phyloP scores from a whole-genome alignment of 2,797 vertebrate species.

The Sphenodon punctatus region DNA sequence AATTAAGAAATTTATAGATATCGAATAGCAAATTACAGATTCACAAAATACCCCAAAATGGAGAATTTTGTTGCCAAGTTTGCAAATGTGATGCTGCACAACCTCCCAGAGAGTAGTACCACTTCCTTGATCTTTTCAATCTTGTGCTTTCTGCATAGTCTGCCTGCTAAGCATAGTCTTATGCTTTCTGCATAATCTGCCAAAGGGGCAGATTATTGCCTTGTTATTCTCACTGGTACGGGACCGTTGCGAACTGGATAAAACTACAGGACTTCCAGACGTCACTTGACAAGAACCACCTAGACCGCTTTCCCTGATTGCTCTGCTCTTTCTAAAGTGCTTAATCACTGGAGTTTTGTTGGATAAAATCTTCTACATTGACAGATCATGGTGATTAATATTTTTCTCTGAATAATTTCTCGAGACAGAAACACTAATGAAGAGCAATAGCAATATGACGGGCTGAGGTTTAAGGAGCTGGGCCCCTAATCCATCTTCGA shows the following conservation, averaged over 20 bases:
- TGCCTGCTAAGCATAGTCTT: no score
- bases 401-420: not conserved
- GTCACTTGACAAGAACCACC: not conserved
- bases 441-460: not conserved
- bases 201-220: not conserved
- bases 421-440: not conserved
- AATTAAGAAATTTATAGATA: no score
- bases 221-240: not conserved
- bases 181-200: no score
- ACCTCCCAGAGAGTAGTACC: no score
- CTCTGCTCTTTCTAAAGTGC: not conserved
- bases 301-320: not conserved
- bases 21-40: no score
- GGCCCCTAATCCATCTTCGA: not conserved
- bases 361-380: not conserved
- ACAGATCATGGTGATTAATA: not conserved
- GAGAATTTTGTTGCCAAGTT: no score
- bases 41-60: no score
- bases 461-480: not conserved
- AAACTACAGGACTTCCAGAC: not conserved
- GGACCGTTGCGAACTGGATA: not conserved
- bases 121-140: no score
- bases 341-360: not conserved
- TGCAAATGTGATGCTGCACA: no score
- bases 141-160: conserved; percentile 7